These are phyloP conservation scores for Sinocyclocheilus grahami DNA, from an alignment of 2,113 vertebrate genomes.

Conservation along the genomic window DNA sequence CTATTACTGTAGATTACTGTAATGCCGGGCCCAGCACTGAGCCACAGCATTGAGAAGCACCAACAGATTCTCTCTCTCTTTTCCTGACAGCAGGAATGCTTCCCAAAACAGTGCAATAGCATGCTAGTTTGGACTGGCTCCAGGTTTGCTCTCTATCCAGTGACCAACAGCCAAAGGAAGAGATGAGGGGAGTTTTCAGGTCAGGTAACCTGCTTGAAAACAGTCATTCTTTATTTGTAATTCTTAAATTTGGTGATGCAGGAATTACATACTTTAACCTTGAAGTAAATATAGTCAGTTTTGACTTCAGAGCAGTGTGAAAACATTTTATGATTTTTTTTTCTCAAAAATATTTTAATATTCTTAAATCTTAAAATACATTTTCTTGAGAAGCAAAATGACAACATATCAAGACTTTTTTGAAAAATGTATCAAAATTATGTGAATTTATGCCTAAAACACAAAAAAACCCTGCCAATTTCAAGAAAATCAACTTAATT, in stretches of 20 bases:
- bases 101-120: background rate
- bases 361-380: too few species aligned
- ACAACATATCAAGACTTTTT: too few species aligned
- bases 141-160: background rate
- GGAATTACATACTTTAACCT: background rate
- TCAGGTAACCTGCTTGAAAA: background rate
- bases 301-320: background rate
- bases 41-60: background rate
- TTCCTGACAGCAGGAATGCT: slow-evolving; percentile 44
- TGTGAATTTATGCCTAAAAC: too few species aligned
- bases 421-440: background rate
- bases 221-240: background rate
- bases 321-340: background rate
- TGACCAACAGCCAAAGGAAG: slow-evolving; percentile 6
- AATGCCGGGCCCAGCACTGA: background rate
- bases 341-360: too few species aligned
- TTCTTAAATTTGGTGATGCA: background rate
- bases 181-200: slow-evolving; percentile 19
- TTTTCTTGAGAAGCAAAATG: too few species aligned
- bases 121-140: slow-evolving; percentile 24
- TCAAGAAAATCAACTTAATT: too few species aligned
- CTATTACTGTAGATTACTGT: slow-evolving; percentile 29
- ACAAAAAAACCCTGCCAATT: too few species aligned
- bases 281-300: background rate
- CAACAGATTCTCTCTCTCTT: slow-evolving; percentile 43